Evolutionary conservation across 2,888 invertebrate genomes (phyloP).

Genomic region (Diadegma fenestrale): DNA sequence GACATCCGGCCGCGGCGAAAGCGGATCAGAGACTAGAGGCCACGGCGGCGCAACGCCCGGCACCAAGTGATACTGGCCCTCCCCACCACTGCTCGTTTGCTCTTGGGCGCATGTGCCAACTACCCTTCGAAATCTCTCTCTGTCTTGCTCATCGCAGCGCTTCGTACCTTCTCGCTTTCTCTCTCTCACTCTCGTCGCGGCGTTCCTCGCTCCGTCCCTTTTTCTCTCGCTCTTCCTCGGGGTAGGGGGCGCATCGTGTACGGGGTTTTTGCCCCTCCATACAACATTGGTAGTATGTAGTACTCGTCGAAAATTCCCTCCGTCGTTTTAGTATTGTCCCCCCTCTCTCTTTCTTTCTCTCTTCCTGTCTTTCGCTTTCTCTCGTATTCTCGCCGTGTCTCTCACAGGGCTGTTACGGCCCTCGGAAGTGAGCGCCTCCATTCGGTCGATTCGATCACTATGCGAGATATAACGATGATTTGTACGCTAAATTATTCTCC

Average conservation of each 20-base stretch:
- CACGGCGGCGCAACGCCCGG: conserved; percentile 82
- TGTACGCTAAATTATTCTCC: conserved; percentile 33
- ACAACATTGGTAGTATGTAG: conserved; percentile 50
- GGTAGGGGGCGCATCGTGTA: conserved; percentile 46
- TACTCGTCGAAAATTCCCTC: conserved; percentile 54
- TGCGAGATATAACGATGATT: conserved; percentile 30
- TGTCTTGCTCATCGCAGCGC: conserved; percentile 27
- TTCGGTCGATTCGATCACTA: conserved; percentile 73
- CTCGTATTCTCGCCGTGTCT: conserved; percentile 34
- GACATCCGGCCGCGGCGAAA: conserved; percentile 74
- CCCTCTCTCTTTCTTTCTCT: conserved; percentile 18
- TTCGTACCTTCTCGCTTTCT: conserved; percentile 24
- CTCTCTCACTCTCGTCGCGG: conserved; percentile 31
- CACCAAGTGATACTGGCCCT: conserved; percentile 81
- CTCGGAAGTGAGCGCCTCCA: conserved; percentile 74
- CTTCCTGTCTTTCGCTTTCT: conserved; percentile 20
- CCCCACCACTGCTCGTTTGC: conserved; percentile 69
- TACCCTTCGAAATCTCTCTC: conserved; percentile 39
- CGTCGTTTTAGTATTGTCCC: conserved; percentile 40
- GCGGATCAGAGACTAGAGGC: conserved; percentile 81
- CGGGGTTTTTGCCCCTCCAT: conserved; percentile 43
- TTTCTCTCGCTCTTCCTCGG: conserved; percentile 22
- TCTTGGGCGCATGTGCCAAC: conserved; percentile 74
- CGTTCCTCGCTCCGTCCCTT: conserved; percentile 22
- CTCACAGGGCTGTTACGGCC: conserved; percentile 64